A percentile compares a stretch with the other conserved stretches of the same genome.
Conservation (phyloP, 2,113 vertebrate species). For the Pseudopodoces humilis region DNA sequence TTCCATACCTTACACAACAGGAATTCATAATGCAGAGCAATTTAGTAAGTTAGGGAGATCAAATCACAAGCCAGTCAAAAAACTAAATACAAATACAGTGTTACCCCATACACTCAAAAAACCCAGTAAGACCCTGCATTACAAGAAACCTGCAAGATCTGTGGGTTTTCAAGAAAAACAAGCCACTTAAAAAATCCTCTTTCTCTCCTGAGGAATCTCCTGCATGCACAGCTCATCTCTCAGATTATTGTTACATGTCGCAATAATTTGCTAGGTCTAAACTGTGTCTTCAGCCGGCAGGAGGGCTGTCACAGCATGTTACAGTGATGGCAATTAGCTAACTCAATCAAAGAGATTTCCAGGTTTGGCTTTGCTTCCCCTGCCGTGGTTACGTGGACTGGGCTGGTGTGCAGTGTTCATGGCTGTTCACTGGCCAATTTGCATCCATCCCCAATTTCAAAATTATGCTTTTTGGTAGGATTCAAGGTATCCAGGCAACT, state of each 20-base stretch:
- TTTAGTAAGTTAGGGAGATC: background rate
- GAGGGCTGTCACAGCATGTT: background rate
- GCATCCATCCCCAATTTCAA: background rate
- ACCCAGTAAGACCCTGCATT: background rate
- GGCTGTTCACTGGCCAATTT: background rate
- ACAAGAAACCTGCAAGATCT: background rate
- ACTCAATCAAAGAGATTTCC: background rate
- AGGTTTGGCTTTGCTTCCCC: background rate
- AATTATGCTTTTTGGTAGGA: background rate
- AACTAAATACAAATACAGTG: background rate
- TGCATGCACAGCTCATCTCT: background rate
- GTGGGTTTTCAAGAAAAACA: background rate
- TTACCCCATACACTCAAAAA: background rate
- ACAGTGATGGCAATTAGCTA: background rate
- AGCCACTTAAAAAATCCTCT: background rate
- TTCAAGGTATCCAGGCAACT: background rate
- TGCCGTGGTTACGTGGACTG: rapidly evolving
- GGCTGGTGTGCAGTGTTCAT: background rate
- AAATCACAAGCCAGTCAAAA: background rate
- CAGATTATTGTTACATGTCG: background rate
- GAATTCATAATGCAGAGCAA: background rate
- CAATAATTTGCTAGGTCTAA: background rate
- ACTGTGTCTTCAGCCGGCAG: background rate
- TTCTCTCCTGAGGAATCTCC: background rate
- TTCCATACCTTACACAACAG: background rate